A percentile compares a stretch with the other conserved stretches of the same genome.
These are phyloP conservation scores for Hirundichthys speculiger DNA, from an alignment of 2,113 vertebrate species.

Conservation along the genomic window DNA sequence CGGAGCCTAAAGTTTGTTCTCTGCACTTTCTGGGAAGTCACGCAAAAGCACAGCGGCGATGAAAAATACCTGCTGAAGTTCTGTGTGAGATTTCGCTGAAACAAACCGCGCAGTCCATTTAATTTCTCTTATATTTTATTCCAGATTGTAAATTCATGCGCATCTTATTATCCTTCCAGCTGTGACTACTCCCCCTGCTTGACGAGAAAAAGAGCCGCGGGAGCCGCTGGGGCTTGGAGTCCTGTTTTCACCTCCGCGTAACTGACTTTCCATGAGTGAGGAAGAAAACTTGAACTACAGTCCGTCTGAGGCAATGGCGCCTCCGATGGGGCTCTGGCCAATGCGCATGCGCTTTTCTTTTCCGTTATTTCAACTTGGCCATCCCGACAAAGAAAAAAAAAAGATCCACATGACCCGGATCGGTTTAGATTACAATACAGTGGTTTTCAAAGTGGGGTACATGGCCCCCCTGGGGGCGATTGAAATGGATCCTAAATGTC, in stretches of 20 bases:
- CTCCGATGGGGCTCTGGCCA: slow-evolving; percentile 32
- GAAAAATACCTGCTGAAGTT: slow-evolving; percentile 11
- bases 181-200: slow-evolving; percentile 74
- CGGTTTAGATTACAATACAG: slow-evolving; percentile 9
- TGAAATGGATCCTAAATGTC: too few relatives aligned
- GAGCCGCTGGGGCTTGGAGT: slow-evolving; percentile 68
- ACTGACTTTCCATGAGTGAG: slow-evolving; percentile 41
- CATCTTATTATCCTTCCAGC: slow-evolving; percentile 84
- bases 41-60: slow-evolving; percentile 11
- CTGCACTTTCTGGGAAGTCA: slow-evolving; percentile 26
- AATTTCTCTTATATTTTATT: slow-evolving; percentile 73
- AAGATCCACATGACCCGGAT: slow-evolving; percentile 43
- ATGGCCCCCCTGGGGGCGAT: too few relatives aligned
- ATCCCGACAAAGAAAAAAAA: slow-evolving; percentile 30
- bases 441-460: too few relatives aligned
- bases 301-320: slow-evolving; percentile 68
- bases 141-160: slow-evolving; percentile 79
- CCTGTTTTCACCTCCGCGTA: slow-evolving; percentile 31
- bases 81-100: slow-evolving; percentile 4
- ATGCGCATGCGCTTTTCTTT: slow-evolving; percentile 78
- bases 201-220: slow-evolving; percentile 34
- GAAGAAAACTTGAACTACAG: slow-evolving; percentile 72
- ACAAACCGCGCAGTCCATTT: slow-evolving; percentile 36
- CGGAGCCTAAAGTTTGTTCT: slow-evolving; percentile 45
- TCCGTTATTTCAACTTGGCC: slow-evolving; percentile 80